phyloP scores from a whole-genome alignment of 2,888 invertebrate species.

The Hermaeophaga mercurialis region DNA sequence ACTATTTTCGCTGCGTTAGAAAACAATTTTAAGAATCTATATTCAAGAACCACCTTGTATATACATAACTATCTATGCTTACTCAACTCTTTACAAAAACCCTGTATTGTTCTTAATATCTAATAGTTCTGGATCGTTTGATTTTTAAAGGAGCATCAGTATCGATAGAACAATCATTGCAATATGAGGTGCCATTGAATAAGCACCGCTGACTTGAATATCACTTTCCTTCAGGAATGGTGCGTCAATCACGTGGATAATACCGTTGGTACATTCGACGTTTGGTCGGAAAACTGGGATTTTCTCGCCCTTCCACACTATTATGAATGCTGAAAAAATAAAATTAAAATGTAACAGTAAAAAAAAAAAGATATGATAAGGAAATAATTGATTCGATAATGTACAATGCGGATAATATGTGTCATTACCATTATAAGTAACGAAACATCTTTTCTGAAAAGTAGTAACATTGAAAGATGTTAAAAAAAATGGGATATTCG shows the following conservation, averaged over 20 bases:
- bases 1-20: too few species aligned
- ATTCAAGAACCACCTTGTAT: conserved; percentile 7
- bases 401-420: too few species aligned
- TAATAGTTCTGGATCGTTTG: conserved; percentile 2
- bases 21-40: too few species aligned
- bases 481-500: too few species aligned
- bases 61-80: neutral
- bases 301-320: conserved; percentile 84
- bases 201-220: conserved; percentile 68
- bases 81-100: conserved; percentile 30
- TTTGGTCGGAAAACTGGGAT: conserved; percentile 88
- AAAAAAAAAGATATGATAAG: too few species aligned
- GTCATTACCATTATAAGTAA: too few species aligned
- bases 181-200: conserved; percentile 52
- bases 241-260: conserved; percentile 91
- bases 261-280: conserved; percentile 94
- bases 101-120: conserved; percentile 22
- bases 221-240: conserved; percentile 86
- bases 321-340: conserved; percentile 72
- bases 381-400: too few species aligned
- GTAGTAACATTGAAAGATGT: too few species aligned
- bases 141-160: conserved; percentile 39
- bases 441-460: too few species aligned
- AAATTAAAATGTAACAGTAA: too few species aligned
- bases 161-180: conserved; percentile 55